phyloP scores from a whole-genome alignment of 1,140 invertebrate species.

The Sipha flava region DNA sequence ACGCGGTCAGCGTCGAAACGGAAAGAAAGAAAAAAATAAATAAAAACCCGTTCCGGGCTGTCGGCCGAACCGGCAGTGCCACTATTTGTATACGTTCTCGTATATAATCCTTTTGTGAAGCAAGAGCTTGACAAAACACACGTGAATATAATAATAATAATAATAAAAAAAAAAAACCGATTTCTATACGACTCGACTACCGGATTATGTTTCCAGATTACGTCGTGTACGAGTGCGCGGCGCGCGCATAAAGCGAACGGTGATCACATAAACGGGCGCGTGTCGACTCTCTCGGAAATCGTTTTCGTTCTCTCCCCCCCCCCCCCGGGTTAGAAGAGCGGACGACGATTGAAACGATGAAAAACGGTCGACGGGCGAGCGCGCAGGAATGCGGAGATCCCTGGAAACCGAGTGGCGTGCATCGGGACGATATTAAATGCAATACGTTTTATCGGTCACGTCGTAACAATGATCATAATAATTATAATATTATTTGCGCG shows the following conservation, averaged over 20 bases:
- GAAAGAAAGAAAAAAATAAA: neutral
- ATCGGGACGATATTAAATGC: too few relatives aligned
- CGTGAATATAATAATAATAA: neutral
- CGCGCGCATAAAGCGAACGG: neutral
- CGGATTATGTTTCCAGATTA: conserved; percentile 3
- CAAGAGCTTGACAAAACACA: neutral
- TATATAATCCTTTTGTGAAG: conserved; percentile 7
- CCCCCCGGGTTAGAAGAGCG: too few relatives aligned
- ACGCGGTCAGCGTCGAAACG: neutral
- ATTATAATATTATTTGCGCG: too few relatives aligned
- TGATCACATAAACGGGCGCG: neutral
- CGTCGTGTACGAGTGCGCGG: neutral
- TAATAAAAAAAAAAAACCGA: neutral
- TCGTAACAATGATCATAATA: too few relatives aligned
- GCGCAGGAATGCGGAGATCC: neutral
- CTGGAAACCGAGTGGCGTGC: neutral
- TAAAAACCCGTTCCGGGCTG: neutral
- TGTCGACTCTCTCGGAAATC: neutral
- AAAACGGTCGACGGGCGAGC: neutral
- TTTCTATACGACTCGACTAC: neutral
- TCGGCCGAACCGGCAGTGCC: neutral
- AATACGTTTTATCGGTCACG: too few relatives aligned
- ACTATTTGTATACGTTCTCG: neutral
- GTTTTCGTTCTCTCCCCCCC: neutral
- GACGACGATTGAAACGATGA: neutral